Evolutionary conservation across 2,888 invertebrate genomes (phyloP).

Genomic region (Acleris emargana): DNA sequence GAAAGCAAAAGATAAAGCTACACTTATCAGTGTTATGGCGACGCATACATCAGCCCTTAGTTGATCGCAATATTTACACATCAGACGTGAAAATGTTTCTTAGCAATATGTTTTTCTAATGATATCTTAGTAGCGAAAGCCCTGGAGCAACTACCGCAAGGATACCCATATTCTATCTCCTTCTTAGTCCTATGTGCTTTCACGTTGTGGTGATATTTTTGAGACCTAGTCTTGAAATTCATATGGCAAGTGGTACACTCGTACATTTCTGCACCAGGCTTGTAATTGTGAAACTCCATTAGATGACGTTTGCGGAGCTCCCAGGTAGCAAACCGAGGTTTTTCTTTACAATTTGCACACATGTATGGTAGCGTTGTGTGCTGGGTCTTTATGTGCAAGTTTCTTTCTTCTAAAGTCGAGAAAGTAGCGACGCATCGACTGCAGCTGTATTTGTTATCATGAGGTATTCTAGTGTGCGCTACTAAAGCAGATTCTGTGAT

Average conservation of each 20-base stretch:
- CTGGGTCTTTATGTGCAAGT: constrained; percentile 69
- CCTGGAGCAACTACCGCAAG: constrained; percentile 77
- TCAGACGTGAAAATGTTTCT: constrained; percentile 78
- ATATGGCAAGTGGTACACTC: constrained; percentile 77
- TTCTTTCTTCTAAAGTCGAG: constrained; percentile 69
- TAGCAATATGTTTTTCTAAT: constrained; percentile 80
- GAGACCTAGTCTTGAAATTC: constrained; percentile 75
- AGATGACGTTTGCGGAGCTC: constrained; percentile 71
- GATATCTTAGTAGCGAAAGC: constrained; percentile 80
- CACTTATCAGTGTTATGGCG: no score
- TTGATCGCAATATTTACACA: constrained; percentile 19
- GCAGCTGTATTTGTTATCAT: constrained; percentile 73
- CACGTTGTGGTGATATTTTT: constrained; percentile 76
- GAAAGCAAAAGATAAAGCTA: neutral
- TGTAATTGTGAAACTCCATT: constrained; percentile 75
- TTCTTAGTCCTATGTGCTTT: constrained; percentile 75
- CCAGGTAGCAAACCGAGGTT: constrained; percentile 76
- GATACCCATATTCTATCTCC: constrained; percentile 72
- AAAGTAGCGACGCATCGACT: constrained; percentile 75
- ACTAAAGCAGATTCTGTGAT: constrained; percentile 72
- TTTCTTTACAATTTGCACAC: constrained; percentile 76
- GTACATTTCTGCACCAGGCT: constrained; percentile 74
- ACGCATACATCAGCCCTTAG: no score
- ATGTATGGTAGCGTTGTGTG: constrained; percentile 73
- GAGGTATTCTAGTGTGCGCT: constrained; percentile 71